Evolutionary conservation across 53 echinoderm and acorn worm species (phyloP).

Genomic region (Echinarachnius parma): DNA sequence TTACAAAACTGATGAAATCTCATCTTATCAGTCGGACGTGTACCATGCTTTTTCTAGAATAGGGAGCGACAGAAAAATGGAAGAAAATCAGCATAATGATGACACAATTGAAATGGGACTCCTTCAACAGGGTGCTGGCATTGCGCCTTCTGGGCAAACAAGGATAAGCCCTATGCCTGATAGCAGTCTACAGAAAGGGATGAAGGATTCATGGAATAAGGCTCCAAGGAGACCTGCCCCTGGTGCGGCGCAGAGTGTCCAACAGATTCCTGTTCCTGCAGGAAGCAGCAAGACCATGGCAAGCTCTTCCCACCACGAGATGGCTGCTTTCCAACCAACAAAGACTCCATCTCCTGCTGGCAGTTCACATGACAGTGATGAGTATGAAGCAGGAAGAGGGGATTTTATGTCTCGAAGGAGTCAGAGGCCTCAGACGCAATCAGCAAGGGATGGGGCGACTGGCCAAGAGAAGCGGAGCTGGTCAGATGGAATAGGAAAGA

Average conservation of each 20-base stretch:
- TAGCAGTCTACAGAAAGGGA: conserved; percentile 20
- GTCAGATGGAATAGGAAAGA: conserved; percentile 43
- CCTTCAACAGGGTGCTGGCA: no score
- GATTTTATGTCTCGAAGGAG: conserved; percentile 14
- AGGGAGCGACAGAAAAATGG: no score
- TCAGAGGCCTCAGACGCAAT: background rate
- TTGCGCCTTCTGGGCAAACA: no score
- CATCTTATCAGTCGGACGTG: no score
- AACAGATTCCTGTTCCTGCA: conserved; percentile 10
- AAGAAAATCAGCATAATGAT: no score
- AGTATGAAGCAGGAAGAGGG: background rate
- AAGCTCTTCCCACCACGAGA: conserved; percentile 30
- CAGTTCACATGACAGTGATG: conserved; percentile 17
- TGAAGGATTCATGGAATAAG: conserved; percentile 30
- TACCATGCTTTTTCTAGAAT: no score
- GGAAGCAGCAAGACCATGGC: conserved; percentile 8
- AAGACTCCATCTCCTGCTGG: conserved; percentile 38
- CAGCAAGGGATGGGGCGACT: background rate
- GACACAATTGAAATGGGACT: no score
- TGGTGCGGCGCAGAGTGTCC: conserved; percentile 61
- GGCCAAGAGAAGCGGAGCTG: conserved; percentile 16
- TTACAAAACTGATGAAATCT: no score
- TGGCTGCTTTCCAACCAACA: conserved; percentile 8
- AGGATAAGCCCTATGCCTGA: conserved; percentile 18
- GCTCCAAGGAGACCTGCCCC: conserved; percentile 58